These are phyloP conservation scores for Limnodromus scolopaceus DNA, from an alignment of 2,797 vertebrate genomes.

Conservation along the genomic window DNA sequence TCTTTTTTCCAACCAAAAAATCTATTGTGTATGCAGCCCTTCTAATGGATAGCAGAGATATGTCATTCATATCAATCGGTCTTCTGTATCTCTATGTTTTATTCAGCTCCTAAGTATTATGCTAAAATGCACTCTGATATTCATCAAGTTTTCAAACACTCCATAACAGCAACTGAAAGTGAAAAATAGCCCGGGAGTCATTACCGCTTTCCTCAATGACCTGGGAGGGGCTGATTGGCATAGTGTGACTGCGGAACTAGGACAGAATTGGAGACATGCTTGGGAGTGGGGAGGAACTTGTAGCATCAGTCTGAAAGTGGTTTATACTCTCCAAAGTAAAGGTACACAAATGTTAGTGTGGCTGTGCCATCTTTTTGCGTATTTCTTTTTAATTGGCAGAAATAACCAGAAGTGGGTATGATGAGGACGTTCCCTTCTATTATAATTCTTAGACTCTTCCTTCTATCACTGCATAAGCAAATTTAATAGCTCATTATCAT, in stretches of 20 bases:
- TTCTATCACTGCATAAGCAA: neutral
- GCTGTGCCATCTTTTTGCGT: neutral
- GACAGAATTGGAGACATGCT: neutral
- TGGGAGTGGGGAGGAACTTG: neutral
- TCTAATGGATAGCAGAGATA: constrained; percentile 69
- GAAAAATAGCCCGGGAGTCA: constrained; percentile 40
- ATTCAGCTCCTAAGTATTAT: constrained; percentile 74
- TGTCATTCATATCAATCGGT: constrained; percentile 68
- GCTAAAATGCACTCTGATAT: constrained; percentile 68
- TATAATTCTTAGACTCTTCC: neutral
- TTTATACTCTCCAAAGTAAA: neutral
- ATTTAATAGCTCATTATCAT: constrained; percentile 14
- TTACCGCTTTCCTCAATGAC: constrained; percentile 55
- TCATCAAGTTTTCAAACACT: constrained; percentile 74
- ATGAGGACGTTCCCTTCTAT: neutral
- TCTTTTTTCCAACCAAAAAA: constrained; percentile 66
- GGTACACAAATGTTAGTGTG: neutral
- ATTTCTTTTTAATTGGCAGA: constrained; percentile 12
- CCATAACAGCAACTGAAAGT: constrained; percentile 55
- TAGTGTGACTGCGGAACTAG: neutral
- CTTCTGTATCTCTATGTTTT: constrained; percentile 69
- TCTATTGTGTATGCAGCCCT: constrained; percentile 61
- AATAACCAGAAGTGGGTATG: neutral
- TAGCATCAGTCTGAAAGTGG: neutral
- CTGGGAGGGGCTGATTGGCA: constrained; percentile 15